These are phyloP conservation scores for Melanotus villosus DNA, from an alignment of 2,888 invertebrate genomes.

Conservation along the genomic window DNA sequence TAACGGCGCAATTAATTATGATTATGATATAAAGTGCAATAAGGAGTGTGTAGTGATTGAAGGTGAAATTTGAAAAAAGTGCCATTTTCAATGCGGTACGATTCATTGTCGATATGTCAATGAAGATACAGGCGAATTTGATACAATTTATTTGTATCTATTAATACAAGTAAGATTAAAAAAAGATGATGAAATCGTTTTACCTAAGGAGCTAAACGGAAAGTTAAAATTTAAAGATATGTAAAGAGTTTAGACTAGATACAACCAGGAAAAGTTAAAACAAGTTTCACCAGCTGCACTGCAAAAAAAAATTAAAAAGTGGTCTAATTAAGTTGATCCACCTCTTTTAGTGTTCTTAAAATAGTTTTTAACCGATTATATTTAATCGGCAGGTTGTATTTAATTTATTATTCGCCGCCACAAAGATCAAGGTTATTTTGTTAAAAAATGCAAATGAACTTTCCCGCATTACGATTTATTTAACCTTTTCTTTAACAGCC, in stretches of 20 bases:
- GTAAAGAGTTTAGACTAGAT: no score
- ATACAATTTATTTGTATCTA: no score
- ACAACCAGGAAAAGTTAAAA: neutral
- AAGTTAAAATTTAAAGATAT: no score
- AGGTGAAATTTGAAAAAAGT: neutral
- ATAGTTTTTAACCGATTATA: neutral
- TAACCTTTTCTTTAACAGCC: no score
- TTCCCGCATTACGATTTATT: no score
- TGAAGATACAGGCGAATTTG: neutral
- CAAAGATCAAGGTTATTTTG: constrained; percentile 22
- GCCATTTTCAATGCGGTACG: neutral
- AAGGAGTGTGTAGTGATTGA: constrained; percentile 10
- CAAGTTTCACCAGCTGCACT: neutral
- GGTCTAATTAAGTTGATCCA: neutral
- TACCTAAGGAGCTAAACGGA: no score
- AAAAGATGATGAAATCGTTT: no score
- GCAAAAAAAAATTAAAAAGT: neutral
- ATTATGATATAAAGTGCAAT: neutral
- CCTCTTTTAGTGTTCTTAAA: constrained; percentile 5
- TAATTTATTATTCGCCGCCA: neutral
- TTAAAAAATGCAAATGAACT: no score
- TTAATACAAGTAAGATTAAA: no score
- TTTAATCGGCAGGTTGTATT: neutral
- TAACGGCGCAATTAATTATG: neutral
- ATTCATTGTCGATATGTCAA: neutral